Evolutionary conservation across 2,797 vertebrate genomes (phyloP), one percentile per base, ranked within the genome.

Genomic region (Parambassis ranga): DNA sequence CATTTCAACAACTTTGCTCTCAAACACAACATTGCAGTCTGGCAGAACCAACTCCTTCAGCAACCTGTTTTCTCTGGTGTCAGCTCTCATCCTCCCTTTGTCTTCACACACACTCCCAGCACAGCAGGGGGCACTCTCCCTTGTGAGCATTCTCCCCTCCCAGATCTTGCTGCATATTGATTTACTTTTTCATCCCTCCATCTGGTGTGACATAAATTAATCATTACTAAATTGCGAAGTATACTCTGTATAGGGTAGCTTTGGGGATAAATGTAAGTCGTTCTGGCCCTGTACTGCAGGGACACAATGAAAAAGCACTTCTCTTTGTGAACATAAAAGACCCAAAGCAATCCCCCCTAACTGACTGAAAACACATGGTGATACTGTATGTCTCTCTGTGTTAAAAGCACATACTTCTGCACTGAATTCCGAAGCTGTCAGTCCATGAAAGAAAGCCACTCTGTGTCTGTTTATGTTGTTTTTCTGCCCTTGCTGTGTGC

Each of bases 381-480:
- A 4, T 36, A 24, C 33, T 35, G 39, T 20, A n/a, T 32, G 18
- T 53, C 24, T 19, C 53, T 50, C 41, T 59, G 28, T 62, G 57
- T 71, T 74, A 37, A 63, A 73, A 63, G 37, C 60, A 47, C 11
- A 44, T 37, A 65, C 36, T 44, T 35, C 51, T 63, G 52, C 36
- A 23, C 35, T 47, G 28, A 36, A 48, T 74, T 63, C 44, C 31
- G 15, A 46, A 36, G 38, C 52, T 73, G 52, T 65, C 19, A 43
- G 38, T 22, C 49, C 66, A 38, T 80, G 46, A 78, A 77, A 77
- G 46, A 78, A 77, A 77, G 58, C 18, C 19, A 14, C 47, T 62
- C 10, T 46, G 23, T 39, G 18, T 53, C 22, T 39, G 15, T 53
- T 31, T 38, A 8, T 58, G 55, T 46, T 66, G 51, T 58, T 50